These are phyloP conservation scores for Scytalopus superciliaris DNA, from an alignment of 2,113 vertebrate species.

Conservation along the genomic window DNA sequence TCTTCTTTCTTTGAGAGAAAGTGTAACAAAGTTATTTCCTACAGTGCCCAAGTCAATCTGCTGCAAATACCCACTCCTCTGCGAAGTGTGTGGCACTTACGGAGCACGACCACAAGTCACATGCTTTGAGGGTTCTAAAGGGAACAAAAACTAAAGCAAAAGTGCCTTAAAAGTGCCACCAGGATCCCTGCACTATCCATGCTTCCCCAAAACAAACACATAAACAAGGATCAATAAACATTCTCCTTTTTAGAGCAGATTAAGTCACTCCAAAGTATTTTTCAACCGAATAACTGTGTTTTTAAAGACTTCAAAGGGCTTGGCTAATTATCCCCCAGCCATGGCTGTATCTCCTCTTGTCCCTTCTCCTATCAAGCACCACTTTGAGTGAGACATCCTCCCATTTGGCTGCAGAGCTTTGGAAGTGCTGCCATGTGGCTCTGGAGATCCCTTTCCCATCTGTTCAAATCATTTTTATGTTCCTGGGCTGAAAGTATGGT, in stretches of 20 bases:
- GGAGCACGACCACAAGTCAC: background rate
- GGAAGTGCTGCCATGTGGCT: background rate
- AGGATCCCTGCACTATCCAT: background rate
- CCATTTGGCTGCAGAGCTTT: background rate
- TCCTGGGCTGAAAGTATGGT: background rate
- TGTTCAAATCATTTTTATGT: background rate
- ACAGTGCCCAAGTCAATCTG: background rate
- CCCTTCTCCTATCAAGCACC: background rate
- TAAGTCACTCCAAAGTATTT: background rate
- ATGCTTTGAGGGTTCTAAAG: background rate
- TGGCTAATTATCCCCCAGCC: background rate
- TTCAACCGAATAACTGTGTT: background rate
- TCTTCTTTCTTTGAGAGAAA: background rate
- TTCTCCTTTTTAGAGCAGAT: background rate
- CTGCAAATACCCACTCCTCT: background rate
- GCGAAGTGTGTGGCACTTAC: background rate
- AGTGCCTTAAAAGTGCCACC: background rate
- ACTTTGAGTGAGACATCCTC: background rate
- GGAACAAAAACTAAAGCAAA: background rate
- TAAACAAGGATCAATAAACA: background rate
- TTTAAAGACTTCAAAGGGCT: background rate
- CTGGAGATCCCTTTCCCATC: background rate
- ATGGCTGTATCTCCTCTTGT: background rate
- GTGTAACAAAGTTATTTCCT: background rate
- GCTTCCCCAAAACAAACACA: background rate